These are phyloP conservation scores for Phyllostomus hastatus DNA, from an alignment of 2,113 vertebrate species.

Conservation along the genomic window DNA sequence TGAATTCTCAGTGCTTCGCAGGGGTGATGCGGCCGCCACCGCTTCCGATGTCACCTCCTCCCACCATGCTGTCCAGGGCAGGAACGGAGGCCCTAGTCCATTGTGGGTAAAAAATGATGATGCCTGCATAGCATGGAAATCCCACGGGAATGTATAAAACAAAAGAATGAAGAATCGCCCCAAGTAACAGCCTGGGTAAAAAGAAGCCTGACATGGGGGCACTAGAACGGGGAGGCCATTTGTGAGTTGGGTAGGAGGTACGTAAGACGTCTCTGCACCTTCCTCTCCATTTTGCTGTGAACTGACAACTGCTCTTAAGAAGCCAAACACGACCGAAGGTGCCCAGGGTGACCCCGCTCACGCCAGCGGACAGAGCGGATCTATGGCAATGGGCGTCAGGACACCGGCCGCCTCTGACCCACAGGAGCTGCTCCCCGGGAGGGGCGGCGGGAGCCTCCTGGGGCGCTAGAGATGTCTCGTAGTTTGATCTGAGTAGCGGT, in stretches of 20 bases:
- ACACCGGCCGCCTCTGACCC: too few species aligned
- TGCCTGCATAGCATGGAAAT: neutral
- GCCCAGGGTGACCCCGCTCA: neutral
- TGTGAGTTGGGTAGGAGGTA: neutral
- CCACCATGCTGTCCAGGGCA: neutral
- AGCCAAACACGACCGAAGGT: neutral
- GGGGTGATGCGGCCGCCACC: neutral
- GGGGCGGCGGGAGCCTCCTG: neutral
- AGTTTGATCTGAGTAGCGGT: neutral
- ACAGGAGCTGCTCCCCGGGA: neutral
- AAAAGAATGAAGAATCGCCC: neutral
- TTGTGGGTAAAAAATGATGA: neutral
- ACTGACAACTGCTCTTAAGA: neutral
- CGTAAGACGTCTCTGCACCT: neutral
- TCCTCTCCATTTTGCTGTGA: neutral
- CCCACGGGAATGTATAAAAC: neutral
- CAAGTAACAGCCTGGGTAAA: neutral
- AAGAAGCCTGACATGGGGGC: neutral
- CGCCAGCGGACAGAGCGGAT: neutral
- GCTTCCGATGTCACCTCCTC: neutral
- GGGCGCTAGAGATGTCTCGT: neutral
- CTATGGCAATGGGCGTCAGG: neutral
- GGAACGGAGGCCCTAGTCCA: neutral
- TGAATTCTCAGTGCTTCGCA: neutral
- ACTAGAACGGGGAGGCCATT: neutral